Percentiles rank a stretch among this genome's conserved stretches.
Evolutionary conservation across 2,888 invertebrate species (phyloP).

Genomic region (Dynastes hyllus): DNA sequence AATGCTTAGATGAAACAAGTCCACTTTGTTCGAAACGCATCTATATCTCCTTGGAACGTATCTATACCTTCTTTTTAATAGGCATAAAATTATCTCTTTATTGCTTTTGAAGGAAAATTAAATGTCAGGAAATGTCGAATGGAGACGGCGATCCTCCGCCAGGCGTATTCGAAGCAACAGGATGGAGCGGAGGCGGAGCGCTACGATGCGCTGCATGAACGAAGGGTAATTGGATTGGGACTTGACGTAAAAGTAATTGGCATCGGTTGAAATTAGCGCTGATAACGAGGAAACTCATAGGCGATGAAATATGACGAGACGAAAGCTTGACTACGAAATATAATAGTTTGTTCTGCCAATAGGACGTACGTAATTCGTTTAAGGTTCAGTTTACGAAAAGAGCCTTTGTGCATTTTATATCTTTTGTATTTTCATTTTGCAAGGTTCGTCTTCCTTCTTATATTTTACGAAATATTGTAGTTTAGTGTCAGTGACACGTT

Average conservation of each 20-base stretch:
- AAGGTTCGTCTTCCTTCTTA: too few relatives aligned
- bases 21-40: neutral
- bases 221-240: slow-evolving; percentile 39
- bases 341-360: slow-evolving; percentile 15
- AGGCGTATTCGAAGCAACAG: slow-evolving; percentile 21
- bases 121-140: slow-evolving; percentile 36
- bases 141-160: slow-evolving; percentile 8
- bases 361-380: neutral
- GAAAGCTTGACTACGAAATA: slow-evolving; percentile 20
- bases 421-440: neutral
- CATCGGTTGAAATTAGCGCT: slow-evolving; percentile 37
- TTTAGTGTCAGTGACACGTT: too few relatives aligned
- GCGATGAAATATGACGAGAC: slow-evolving; percentile 33
- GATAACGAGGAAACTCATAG: slow-evolving; percentile 32
- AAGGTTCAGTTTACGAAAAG: slow-evolving; percentile 1
- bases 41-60: neutral
- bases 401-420: neutral
- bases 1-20: too few relatives aligned
- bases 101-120: slow-evolving; percentile 23
- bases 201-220: slow-evolving; percentile 25
- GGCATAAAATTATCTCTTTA: slow-evolving; percentile 18
- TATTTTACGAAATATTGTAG: too few relatives aligned
- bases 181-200: slow-evolving; percentile 1
- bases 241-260: slow-evolving; percentile 47
- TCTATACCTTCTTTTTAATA: neutral